A percentile compares a stretch with the other conserved stretches of the same genome.
Conservation (phyloP, 2,888 invertebrate genomes). For the Tenthredo mesomela region DNA sequence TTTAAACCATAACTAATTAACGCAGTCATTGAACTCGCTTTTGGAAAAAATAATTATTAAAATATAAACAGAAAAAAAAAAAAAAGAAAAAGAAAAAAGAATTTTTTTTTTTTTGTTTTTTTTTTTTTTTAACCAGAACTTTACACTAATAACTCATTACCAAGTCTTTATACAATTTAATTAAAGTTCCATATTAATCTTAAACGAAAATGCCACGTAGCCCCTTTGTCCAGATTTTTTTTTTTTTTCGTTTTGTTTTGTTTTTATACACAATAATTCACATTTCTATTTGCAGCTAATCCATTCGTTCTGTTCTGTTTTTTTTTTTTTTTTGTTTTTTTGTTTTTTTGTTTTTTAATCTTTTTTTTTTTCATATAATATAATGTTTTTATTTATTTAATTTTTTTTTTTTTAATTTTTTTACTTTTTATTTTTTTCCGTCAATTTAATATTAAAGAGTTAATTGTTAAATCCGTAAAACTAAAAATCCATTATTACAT, state of each 20-base stretch:
- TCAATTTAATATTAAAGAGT: background rate
- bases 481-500: background rate
- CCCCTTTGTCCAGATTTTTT: background rate
- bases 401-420: background rate
- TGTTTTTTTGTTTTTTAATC: background rate
- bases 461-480: background rate
- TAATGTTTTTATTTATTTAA: background rate
- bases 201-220: constrained; percentile 9
- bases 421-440: background rate
- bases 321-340: background rate
- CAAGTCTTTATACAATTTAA: constrained; percentile 17
- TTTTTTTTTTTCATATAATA: too few species aligned
- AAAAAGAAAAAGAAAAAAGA: constrained; percentile 18
- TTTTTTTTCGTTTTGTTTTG: too few species aligned
- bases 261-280: background rate
- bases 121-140: background rate
- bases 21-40: constrained; percentile 49
- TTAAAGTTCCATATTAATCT: background rate
- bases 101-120: background rate
- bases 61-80: background rate
- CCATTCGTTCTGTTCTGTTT: background rate
- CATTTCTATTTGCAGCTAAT: background rate
- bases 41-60: background rate
- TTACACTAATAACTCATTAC: background rate
- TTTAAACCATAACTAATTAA: constrained; percentile 17